Percentiles rank a stretch among this genome's conserved stretches.
These are phyloP conservation scores for Ornithorhynchus anatinus DNA, from an alignment of 2,113 vertebrate species.

Conservation along the genomic window DNA sequence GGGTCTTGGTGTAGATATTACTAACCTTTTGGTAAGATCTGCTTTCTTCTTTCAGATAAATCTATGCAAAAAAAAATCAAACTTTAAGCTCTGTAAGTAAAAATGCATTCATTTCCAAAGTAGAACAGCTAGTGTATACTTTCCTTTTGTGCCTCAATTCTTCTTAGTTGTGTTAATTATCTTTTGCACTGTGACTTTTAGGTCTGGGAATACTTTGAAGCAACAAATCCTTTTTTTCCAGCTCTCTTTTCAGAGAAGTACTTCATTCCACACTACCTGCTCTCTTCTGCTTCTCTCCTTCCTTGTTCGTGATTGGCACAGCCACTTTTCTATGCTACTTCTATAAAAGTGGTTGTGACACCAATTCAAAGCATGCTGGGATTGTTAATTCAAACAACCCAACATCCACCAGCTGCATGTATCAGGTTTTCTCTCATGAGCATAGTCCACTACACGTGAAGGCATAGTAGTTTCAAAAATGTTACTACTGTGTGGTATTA, in stretches of 20 bases:
- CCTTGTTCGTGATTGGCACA: conserved; percentile 85
- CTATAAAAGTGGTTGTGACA: conserved; percentile 81
- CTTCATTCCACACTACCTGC: conserved; percentile 85
- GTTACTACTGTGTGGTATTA: conserved; percentile 38
- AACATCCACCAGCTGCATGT: conserved; percentile 89
- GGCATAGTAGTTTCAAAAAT: conserved; percentile 56
- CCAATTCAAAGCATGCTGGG: conserved; percentile 85
- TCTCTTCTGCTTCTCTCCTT: conserved; percentile 81
- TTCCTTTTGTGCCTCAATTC: conserved; percentile 85
- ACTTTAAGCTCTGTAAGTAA: conserved; percentile 92
- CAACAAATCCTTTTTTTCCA: conserved; percentile 78
- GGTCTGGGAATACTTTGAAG: conserved; percentile 84
- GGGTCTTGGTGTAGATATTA: conserved; percentile 73
- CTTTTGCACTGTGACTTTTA: conserved; percentile 82
- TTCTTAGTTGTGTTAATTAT: conserved; percentile 82
- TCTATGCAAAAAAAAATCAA: conserved; percentile 84
- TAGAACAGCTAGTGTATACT: conserved; percentile 86
- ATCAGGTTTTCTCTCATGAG: conserved; percentile 86
- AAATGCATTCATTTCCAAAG: conserved; percentile 99
- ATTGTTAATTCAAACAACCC: conserved; percentile 83
- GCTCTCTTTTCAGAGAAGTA: conserved; percentile 81
- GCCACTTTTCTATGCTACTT: conserved; percentile 74
- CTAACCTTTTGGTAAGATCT: conserved; percentile 80
- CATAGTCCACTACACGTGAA: conserved; percentile 70
- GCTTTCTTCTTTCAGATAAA: conserved; percentile 86